Conservation (phyloP, 1,140 invertebrate genomes). For the Drosophila jambulina region DNA sequence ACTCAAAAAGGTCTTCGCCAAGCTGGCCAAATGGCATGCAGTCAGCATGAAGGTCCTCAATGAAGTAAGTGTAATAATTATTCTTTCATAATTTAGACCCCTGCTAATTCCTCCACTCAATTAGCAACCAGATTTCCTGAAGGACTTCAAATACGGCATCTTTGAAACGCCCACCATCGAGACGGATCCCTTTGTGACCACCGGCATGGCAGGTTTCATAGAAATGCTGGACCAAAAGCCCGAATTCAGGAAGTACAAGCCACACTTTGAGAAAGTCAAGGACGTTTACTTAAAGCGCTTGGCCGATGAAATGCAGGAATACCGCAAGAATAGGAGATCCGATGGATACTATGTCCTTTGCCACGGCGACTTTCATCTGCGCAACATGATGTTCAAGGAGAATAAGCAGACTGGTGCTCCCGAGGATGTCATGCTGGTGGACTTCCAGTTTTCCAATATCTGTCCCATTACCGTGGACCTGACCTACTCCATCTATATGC, state of each 20-base stretch:
- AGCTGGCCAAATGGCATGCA: slow-evolving; percentile 68
- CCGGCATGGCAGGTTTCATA: slow-evolving; percentile 38
- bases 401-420: slow-evolving; percentile 19
- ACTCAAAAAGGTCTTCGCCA: slow-evolving; percentile 27
- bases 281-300: slow-evolving; percentile 7
- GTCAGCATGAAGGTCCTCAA: slow-evolving; percentile 50
- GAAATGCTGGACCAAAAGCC: slow-evolving; percentile 41
- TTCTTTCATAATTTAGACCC: neutral
- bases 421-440: slow-evolving; percentile 61
- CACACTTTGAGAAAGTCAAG: slow-evolving; percentile 43
- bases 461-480: slow-evolving; percentile 51
- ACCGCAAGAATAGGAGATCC: slow-evolving; percentile 23
- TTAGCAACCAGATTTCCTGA: slow-evolving; percentile 37
- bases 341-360: slow-evolving; percentile 49
- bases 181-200: slow-evolving; percentile 38
- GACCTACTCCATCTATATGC: slow-evolving; percentile 59
- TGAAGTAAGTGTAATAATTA: slow-evolving; percentile 23
- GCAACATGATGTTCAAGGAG: slow-evolving; percentile 70
- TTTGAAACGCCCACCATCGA: slow-evolving; percentile 13
- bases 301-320: slow-evolving; percentile 32
- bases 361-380: slow-evolving; percentile 68
- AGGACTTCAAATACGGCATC: slow-evolving; percentile 37
- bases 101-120: neutral
- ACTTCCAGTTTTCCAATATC: slow-evolving; percentile 59
- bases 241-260: slow-evolving; percentile 53